Base-by-base conservation (phyloP, 2,113 vertebrate genomes). In the Suricata suricatta region DNA sequence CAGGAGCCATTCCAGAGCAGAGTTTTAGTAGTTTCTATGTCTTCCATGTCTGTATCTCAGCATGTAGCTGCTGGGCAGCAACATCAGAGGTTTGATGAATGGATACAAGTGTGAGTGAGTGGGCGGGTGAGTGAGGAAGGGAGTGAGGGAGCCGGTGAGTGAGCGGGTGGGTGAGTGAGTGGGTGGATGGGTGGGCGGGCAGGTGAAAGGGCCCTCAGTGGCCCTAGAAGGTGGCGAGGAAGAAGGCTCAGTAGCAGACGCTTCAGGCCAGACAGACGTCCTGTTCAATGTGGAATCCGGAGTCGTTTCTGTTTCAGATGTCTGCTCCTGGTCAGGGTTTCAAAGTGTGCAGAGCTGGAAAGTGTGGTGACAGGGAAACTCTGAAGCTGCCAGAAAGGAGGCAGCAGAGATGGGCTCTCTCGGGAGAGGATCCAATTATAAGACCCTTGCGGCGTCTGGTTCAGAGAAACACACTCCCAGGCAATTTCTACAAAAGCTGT, bases 131-230 rank as follows among this genome's bases (percentile, higher is more conserved):
- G 44, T 10, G 44, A 10, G 44, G 1, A 17, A 14, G 29, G 2
- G 6, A 31, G n/a, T 0, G 7, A 15, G 52, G 5, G 71, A 33
- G 14, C 7, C 16, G 13, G 29, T 3, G 6, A 25, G n/a, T 0
- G 7, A 19, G 41, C 7, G 71, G 21, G 14, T 2, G 10, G 44
- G 10, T 2, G 25, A 10, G 29, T 3, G 6, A 31, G n/a, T 0
- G 7, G 19, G 52, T 11, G 71, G 27, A 10, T 29, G 25, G 14
- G 29, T 3, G 6, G 25, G n/a, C 0, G 7, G 19, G 52, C 7
- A 63, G 27, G 14, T 60, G 57, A 41, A 38, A 47, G 2, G 3
- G 79, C 31, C 64, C 5, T 0, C 71, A 0, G 6, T 15, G 72
- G 33, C 12, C 66, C 7, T 1, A 29, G 69, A 50, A 63, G 14